Evolutionary conservation across 2,888 invertebrate species (phyloP).

Genomic region (Clistopyga incitator): DNA sequence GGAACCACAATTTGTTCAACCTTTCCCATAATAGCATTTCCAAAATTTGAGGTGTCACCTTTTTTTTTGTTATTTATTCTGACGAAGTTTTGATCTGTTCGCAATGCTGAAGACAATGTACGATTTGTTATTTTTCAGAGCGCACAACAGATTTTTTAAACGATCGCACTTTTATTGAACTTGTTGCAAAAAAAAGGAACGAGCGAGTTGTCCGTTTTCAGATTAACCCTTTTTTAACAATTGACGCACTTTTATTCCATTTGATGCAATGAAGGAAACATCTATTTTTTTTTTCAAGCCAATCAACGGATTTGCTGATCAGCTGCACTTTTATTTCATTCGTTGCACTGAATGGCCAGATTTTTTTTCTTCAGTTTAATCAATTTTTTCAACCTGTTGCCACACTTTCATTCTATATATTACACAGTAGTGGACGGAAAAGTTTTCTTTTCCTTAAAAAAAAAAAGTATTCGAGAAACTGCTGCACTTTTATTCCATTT

Average conservation of each 20-base stretch:
- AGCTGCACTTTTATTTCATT: not conserved
- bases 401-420: too few relatives aligned
- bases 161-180: not conserved
- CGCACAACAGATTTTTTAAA: not conserved
- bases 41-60: not conserved
- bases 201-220: not conserved
- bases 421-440: too few relatives aligned
- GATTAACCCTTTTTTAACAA: not conserved
- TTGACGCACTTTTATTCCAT: not conserved
- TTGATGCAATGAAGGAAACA: not conserved
- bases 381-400: too few relatives aligned
- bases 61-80: not conserved
- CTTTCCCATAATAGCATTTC: constrained; percentile 46
- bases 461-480: too few relatives aligned
- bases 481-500: not conserved
- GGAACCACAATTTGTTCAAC: constrained; percentile 48
- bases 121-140: not conserved
- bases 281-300: too few relatives aligned
- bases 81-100: not conserved
- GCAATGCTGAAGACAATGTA: not conserved
- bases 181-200: not conserved
- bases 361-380: too few relatives aligned
- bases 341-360: not conserved
- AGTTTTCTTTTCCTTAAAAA: too few relatives aligned
- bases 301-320: too few relatives aligned